Evolutionary conservation across 1,140 invertebrate genomes (phyloP).

Genomic region (Ostrea denselamellosa): DNA sequence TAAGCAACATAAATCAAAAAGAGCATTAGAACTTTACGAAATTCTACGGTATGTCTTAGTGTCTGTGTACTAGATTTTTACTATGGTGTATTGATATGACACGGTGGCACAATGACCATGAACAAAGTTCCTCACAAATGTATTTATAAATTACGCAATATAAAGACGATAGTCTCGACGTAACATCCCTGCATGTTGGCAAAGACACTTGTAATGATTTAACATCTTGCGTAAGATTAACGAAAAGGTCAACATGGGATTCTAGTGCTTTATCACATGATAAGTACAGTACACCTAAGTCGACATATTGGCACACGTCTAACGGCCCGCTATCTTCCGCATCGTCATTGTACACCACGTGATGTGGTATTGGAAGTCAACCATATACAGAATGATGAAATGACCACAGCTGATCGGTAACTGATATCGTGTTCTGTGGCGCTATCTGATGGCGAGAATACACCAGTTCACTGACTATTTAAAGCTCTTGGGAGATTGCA

Average conservation of each 20-base stretch:
- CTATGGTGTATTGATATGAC: no score
- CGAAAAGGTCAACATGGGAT: neutral
- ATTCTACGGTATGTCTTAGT: no score
- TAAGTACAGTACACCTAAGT: neutral
- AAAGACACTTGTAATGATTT: neutral
- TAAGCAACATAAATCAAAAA: no score
- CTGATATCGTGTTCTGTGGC: conserved; percentile 12
- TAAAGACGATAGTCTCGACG: no score
- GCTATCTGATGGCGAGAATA: neutral
- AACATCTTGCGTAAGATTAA: neutral
- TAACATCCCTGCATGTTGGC: neutral
- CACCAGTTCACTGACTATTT: neutral
- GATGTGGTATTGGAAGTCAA: conserved; percentile 15
- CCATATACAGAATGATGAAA: neutral
- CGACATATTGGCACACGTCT: neutral
- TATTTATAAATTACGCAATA: no score
- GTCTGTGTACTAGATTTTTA: no score
- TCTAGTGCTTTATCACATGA: neutral
- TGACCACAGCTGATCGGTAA: conserved; percentile 5
- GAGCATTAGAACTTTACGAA: no score
- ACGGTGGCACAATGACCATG: no score
- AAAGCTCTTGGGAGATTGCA: neutral
- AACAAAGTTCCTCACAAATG: no score
- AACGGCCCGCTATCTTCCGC: neutral
- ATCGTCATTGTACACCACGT: neutral